Evolutionary conservation across 2,113 vertebrate genomes (phyloP).

Genomic region (Ptilonorhynchus violaceus): DNA sequence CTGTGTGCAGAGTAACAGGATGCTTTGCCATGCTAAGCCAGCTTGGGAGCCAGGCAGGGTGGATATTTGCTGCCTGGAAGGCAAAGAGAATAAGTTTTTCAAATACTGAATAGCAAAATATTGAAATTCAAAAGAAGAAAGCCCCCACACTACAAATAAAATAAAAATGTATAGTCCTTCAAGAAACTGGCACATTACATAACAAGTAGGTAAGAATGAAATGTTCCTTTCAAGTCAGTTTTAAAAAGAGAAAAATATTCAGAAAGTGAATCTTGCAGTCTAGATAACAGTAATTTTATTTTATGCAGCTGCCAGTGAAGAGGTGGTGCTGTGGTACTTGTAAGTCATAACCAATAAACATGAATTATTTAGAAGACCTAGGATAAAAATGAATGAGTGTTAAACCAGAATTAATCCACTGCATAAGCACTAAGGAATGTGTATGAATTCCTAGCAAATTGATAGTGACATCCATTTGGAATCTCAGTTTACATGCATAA

Average conservation of each 20-base stretch:
- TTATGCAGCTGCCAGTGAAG: background rate
- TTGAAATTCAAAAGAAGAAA: background rate
- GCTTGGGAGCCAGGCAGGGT: background rate
- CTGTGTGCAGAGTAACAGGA: background rate
- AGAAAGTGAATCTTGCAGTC: background rate
- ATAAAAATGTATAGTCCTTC: background rate
- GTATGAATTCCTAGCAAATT: background rate
- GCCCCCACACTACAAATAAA: background rate
- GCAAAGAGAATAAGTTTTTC: background rate
- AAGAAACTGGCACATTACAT: background rate
- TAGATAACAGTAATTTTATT: background rate
- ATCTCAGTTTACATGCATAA: background rate
- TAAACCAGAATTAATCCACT: background rate
- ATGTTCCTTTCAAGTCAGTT: background rate
- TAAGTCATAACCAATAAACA: background rate
- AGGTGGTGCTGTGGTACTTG: background rate
- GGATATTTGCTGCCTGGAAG: background rate
- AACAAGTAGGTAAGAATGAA: background rate
- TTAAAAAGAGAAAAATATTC: background rate
- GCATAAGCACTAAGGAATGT: background rate
- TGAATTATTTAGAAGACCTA: background rate
- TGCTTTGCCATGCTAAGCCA: background rate
- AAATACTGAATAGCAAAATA: background rate
- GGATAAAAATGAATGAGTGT: background rate
- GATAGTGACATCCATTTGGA: background rate